A percentile compares a stretch with the other conserved stretches of the same genome.
Evolutionary conservation across 30 jellyfish, hydroid and myxozoan genomes (phyloP).

Genomic region (Morbakka virulenta): DNA sequence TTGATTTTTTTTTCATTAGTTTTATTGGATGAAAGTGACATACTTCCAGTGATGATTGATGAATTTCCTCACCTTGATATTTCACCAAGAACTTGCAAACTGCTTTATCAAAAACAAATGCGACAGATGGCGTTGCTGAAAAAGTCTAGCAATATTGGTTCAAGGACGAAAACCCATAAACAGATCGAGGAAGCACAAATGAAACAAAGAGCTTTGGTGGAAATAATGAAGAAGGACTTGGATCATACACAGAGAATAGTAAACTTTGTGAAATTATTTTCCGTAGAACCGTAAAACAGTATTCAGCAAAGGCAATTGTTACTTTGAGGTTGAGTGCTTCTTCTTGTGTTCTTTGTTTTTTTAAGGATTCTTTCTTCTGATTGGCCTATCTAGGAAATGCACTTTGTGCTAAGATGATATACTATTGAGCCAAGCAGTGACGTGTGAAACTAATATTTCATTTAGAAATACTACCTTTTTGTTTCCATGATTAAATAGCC

Average conservation of each 20-base stretch:
- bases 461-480: no score
- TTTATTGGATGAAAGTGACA: slow-evolving; percentile 77
- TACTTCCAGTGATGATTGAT: slow-evolving; percentile 94
- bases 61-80: slow-evolving; percentile 89
- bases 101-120: slow-evolving; percentile 96
- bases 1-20: slow-evolving; percentile 9
- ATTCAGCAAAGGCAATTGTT: background rate
- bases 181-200: slow-evolving; percentile 73
- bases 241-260: slow-evolving; percentile 89
- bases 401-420: no score
- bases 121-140: slow-evolving; percentile 65
- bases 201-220: slow-evolving; percentile 74
- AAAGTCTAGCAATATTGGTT: slow-evolving; percentile 44
- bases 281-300: background rate
- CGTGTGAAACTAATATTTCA: no score
- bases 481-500: no score
- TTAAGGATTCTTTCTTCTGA: background rate
- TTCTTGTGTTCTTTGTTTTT: background rate
- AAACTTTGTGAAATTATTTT: background rate
- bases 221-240: slow-evolving; percentile 71
- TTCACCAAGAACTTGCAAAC: slow-evolving; percentile 89
- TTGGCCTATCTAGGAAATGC: no score
- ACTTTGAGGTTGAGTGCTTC: background rate
- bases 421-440: no score
- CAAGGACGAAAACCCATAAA: slow-evolving; percentile 54